Evolutionary conservation across 2,888 invertebrate species (phyloP), one percentile per base, ranked within the genome.

Genomic region (Liposcelis brunnea): DNA sequence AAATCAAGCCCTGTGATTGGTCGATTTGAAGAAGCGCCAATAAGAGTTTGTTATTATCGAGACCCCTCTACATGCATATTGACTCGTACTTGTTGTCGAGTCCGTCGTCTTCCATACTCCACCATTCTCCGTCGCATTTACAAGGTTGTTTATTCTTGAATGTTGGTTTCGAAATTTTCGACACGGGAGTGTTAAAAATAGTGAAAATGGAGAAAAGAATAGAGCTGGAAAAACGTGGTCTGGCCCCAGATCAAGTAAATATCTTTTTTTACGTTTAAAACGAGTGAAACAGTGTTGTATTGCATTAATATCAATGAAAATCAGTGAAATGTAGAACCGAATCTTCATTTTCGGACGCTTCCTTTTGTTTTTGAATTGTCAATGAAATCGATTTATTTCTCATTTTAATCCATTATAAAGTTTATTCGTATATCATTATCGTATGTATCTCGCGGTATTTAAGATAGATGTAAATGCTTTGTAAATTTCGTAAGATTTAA

Each of bases 181-280:
- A 26, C 15, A 21, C 40, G 19, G 40, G 40, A 21, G 19, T 40
- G 12, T 19, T 19, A 40, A 40, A 18, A 6, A 19, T 7, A 40
- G 12, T 18, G 57, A 58, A 55, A 58, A 93, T 93, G 91, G 90
- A 91, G 72, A 91, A 91, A 67, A 80, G 94, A 68, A 82, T 95
- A 74, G 84, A 84, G 62, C 72, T 93, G 64, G 95, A 95, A 71
- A 81, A 85, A 70, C 75, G 93, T 62, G 93, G 91, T 66, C 79
- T 82, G 65, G 79, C 77, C 65, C 82, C 90, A 57, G 77, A 77
- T 63, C 82, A 90, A 75, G 94, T 94, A 75, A 79, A 77, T 63
- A 48, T 48, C 52, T 53, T 61, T 51, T 53, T 51, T 16, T 46
- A 45, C 52, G 50, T 51, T 47, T 51, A 50, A 44, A 48, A 47